A percentile compares a stretch with the other conserved stretches of the same genome.
Conservation (phyloP, 35 echinoderm and acorn worm species). For the Apostichopus japonicus region DNA sequence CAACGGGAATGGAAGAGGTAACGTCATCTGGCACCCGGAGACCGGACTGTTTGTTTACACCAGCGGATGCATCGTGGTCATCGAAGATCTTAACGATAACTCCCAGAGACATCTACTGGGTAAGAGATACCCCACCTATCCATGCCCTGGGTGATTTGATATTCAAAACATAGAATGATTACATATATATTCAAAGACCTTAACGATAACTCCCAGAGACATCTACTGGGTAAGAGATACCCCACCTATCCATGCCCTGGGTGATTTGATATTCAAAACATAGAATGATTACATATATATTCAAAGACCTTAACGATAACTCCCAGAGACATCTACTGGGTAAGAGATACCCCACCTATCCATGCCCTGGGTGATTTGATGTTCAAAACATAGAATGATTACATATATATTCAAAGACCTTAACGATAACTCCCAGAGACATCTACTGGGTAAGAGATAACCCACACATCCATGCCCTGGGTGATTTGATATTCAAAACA, state of each 20-base stretch:
- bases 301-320: constrained; percentile 87
- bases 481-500: too few relatives aligned
- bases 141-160: too few relatives aligned
- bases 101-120: constrained; percentile 92
- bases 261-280: too few relatives aligned
- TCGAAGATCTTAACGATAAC: constrained; percentile 87
- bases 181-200: constrained; percentile 97
- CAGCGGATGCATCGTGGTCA: constrained; percentile 84
- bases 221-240: constrained; percentile 79
- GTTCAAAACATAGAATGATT: background rate
- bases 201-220: constrained; percentile 81
- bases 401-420: constrained; percentile 97
- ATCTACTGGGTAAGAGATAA: constrained; percentile 78
- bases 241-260: too few relatives aligned
- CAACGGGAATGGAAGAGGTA: constrained; percentile 95
- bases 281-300: too few relatives aligned
- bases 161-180: background rate
- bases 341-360: constrained; percentile 10
- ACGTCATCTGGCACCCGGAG: constrained; percentile 96
- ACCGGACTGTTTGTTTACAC: constrained; percentile 76
- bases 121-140: constrained; percentile 10
- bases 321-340: constrained; percentile 92
- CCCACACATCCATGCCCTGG: too few relatives aligned
- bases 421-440: constrained; percentile 81
- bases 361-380: too few relatives aligned